Evolutionary conservation across 2,888 invertebrate genomes (phyloP).

Genomic region (Celastrina argiolus): DNA sequence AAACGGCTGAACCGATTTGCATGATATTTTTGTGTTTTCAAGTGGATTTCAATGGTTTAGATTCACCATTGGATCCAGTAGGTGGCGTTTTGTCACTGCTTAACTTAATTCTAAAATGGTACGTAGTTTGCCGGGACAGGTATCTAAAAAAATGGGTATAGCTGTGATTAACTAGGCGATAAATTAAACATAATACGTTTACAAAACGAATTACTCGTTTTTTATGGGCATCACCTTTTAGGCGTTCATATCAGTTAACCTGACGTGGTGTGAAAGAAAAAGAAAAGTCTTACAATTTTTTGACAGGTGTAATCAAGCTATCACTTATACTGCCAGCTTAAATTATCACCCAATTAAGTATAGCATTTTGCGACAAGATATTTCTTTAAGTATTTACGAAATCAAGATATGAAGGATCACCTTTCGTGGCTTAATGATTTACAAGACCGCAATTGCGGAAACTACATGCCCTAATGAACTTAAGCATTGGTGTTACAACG

Average conservation of each 20-base stretch:
- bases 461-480: conserved; percentile 9
- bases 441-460: conserved; percentile 11
- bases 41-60: too few species aligned
- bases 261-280: neutral
- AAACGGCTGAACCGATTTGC: too few species aligned
- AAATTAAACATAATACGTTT: too few species aligned
- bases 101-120: too few species aligned
- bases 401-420: conserved; percentile 4
- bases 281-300: neutral
- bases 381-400: neutral
- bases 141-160: too few species aligned
- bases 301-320: conserved; percentile 13
- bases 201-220: too few species aligned
- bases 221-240: neutral
- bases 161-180: too few species aligned
- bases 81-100: too few species aligned
- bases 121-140: too few species aligned
- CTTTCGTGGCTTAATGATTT: conserved; percentile 6
- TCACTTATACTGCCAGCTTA: neutral
- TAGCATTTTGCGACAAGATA: conserved; percentile 6
- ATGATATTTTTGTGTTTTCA: too few species aligned
- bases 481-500: neutral
- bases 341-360: conserved; percentile 4
- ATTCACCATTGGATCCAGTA: too few species aligned
- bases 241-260: neutral